Evolutionary conservation across 2,113 vertebrate genomes (phyloP), one percentile per base, ranked within the genome.

Genomic region (Saiga tatarica): DNA sequence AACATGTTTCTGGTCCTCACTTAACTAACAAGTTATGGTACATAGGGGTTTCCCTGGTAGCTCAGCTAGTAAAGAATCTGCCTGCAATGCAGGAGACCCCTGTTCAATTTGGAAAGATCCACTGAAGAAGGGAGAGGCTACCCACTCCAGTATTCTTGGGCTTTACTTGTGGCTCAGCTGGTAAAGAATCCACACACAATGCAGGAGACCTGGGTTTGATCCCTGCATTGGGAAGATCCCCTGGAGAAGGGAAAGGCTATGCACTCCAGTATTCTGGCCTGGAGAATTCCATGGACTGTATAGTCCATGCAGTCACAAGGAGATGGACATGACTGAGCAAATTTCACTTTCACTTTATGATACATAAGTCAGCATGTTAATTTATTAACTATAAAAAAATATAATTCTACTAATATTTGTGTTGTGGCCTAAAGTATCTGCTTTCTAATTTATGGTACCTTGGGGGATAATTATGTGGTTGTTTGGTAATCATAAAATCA

Each of bases 101-200:
- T 0, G 10, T 23, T 71, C 2, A 6, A 12, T 39, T 71, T 0
- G 0, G n/a, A 21, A 39, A 71, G 67, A 39, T 23, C 19, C 67
- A 23, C n/a, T 39, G 19, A 11, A 71, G 19, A 71, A 71, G n/a
- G 10, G 19, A 23, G 11, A 71, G 67, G 19, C 67, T 39, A 12
- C 10, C 19, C n/a, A 71, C n/a, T 23, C n/a, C n/a, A 71, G 19
- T 71, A 39, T 71, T 39, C 10, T 23, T 39, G 67, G 67, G 67
- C n/a, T 23, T 39, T 0, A 1, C n/a, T 71, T 39, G 67, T 71
- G 67, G n/a, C 4, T 71, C 67, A 71, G 21, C 9, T 36, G 67
- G 19, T 71, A 71, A 71, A 71, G 19, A 71, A 71, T 12, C 67
- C 67, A 23, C n/a, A 19, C n/a, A 39, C n/a, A 71, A 23, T 39